A percentile compares a stretch with the other conserved stretches of the same genome.
These are phyloP conservation scores for Stomorhina lunata DNA, from an alignment of 2,888 invertebrate genomes.

Conservation along the genomic window DNA sequence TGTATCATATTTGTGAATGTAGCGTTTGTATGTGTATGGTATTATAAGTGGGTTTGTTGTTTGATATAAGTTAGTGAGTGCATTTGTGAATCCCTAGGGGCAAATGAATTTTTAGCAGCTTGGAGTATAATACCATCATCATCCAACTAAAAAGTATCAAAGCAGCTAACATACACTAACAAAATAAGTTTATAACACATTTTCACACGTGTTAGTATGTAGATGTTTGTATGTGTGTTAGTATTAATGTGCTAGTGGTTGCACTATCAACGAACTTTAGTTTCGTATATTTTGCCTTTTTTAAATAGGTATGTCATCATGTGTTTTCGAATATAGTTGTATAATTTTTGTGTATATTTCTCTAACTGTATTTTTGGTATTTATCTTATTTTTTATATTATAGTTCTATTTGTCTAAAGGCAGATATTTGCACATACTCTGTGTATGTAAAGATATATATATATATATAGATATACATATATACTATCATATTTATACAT, in stretches of 20 bases:
- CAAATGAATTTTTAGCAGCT: slow-evolving; percentile 56
- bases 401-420: slow-evolving; percentile 5
- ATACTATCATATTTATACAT: not conserved
- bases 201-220: not conserved
- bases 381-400: slow-evolving; percentile 4
- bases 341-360: slow-evolving; percentile 8
- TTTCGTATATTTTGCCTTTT: slow-evolving; percentile 6
- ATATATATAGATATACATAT: not conserved
- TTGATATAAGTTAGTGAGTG: slow-evolving; percentile 4
- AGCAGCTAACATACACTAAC: not conserved
- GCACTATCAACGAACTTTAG: slow-evolving; percentile 7
- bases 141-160: slow-evolving; percentile 14
- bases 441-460: not conserved
- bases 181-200: not conserved
- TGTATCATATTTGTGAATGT: not conserved
- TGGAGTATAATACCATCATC: slow-evolving; percentile 13
- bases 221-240: not conserved
- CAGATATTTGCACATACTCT: not conserved
- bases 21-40: not conserved
- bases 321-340: not conserved
- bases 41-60: slow-evolving; percentile 2
- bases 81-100: slow-evolving; percentile 44
- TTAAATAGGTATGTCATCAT: slow-evolving; percentile 10
- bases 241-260: not conserved
- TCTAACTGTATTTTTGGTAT: not conserved